These are phyloP conservation scores for Litoditis marina DNA, from an alignment of 2,888 invertebrate species.

Conservation along the genomic window DNA sequence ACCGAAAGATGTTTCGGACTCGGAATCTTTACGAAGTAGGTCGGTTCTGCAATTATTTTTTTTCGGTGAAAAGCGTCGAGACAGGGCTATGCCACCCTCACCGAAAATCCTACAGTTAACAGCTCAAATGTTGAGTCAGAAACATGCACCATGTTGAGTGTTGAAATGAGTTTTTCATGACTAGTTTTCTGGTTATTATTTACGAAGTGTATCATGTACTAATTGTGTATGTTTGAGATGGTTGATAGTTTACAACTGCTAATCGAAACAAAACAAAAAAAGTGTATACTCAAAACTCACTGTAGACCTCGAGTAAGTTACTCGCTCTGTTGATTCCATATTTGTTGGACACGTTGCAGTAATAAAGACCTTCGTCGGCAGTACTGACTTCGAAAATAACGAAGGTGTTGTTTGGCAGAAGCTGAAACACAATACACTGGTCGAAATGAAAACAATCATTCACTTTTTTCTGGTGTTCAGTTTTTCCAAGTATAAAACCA, in stretches of 20 bases:
- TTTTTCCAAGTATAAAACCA: not conserved
- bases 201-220: not conserved
- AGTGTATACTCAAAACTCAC: slow-evolving; percentile 39
- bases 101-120: too few relatives aligned
- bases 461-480: not conserved
- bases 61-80: too few relatives aligned
- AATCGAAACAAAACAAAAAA: too few relatives aligned
- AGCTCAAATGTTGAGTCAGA: too few relatives aligned
- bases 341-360: slow-evolving; percentile 61
- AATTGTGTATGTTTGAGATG: not conserved
- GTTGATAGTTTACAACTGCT: too few relatives aligned
- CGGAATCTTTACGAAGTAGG: slow-evolving; percentile 56
- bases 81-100: too few relatives aligned
- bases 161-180: too few relatives aligned
- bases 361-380: slow-evolving; percentile 59
- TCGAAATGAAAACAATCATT: not conserved
- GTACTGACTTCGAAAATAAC: slow-evolving; percentile 52
- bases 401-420: slow-evolving; percentile 57
- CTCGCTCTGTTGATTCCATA: slow-evolving; percentile 60
- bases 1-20: slow-evolving; percentile 46
- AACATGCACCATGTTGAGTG: too few relatives aligned
- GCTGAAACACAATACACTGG: slow-evolving; percentile 39
- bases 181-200: too few relatives aligned
- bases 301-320: slow-evolving; percentile 57
- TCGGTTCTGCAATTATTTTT: slow-evolving; percentile 49